Evolutionary conservation across 2,113 vertebrate genomes (phyloP), one percentile per base, ranked within the genome.

Genomic region (Columba janthina): DNA sequence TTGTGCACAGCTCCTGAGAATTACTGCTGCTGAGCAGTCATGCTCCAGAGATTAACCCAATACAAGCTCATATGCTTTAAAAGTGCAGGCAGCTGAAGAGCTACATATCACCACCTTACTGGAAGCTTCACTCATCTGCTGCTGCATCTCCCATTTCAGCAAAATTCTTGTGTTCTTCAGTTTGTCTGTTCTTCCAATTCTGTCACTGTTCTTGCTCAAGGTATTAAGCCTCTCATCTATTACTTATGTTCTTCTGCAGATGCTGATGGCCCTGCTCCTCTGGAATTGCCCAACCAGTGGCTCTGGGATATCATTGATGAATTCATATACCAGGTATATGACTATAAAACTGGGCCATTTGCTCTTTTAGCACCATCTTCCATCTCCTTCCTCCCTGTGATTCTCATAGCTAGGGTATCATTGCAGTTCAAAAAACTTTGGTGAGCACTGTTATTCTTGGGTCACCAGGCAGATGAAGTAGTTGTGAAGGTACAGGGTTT

Each of bases 241-340:
- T 48, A 22, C 31, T 38, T 48, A 5, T 46, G 24, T 95, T 85
- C 10, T 94, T 36, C 16, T 95, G 20, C 96, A 99, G 99, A 99
- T 98, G 99, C 99, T 71, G 99, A 99, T 96, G 99, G 99, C 9
- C 99, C 99, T 5, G 99, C 99, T 81, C 99, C 99, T 32, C 96
- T 99, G 76, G 99, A 99, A 87, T 98, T 99, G 20, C 99, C 99
- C 56, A 99, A 99, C 97, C 99, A 99, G 93, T 99, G 99, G 99
- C 98, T 99, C 17, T 99, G 99, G 99, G 99, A 99, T 97, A 99
- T 99, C 82, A 99, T 99, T 5, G 99, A 99, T 96, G 99, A 99
- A 94, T 99, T 99, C 96, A 99, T 99, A 96, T 99, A 99, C 94
- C 99, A 99, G 98, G 99, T 97, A 74, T 19, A 5, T 56, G 36